These are phyloP conservation scores for Cenopis cana DNA, from an alignment of 2,888 invertebrate species.

Conservation along the genomic window DNA sequence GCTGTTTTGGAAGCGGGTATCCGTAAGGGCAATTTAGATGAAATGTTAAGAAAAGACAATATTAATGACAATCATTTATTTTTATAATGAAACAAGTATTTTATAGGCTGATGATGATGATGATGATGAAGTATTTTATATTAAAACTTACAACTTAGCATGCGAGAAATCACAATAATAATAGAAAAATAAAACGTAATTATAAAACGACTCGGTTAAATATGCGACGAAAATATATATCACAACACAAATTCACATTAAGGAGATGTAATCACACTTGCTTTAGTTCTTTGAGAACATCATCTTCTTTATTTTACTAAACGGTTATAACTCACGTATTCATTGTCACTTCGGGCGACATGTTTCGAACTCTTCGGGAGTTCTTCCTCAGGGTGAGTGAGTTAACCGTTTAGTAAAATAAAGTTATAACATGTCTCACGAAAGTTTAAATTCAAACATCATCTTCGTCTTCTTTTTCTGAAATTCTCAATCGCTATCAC, in stretches of 20 bases:
- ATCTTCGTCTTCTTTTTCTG: background rate
- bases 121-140: no score
- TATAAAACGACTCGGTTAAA: background rate
- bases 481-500: constrained; percentile 31
- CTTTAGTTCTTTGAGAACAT: background rate
- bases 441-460: no score
- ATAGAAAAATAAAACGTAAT: background rate
- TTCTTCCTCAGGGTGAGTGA: no score
- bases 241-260: background rate
- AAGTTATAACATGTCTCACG: no score
- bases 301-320: rapidly evolving
- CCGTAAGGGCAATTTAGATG: background rate
- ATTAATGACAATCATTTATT: background rate
- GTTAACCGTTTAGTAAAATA: no score
- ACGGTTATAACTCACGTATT: no score
- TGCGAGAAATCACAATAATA: no score
- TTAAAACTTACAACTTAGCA: no score
- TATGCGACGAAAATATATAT: background rate
- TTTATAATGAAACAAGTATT: background rate
- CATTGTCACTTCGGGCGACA: no score
- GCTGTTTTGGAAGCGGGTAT: no score
- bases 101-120: background rate
- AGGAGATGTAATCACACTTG: background rate
- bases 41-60: background rate
- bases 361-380: no score